A percentile compares a stretch with the other conserved stretches of the same genome.
Evolutionary conservation across 2,888 invertebrate species (phyloP).

Genomic region (Caenorhabditis sp.): DNA sequence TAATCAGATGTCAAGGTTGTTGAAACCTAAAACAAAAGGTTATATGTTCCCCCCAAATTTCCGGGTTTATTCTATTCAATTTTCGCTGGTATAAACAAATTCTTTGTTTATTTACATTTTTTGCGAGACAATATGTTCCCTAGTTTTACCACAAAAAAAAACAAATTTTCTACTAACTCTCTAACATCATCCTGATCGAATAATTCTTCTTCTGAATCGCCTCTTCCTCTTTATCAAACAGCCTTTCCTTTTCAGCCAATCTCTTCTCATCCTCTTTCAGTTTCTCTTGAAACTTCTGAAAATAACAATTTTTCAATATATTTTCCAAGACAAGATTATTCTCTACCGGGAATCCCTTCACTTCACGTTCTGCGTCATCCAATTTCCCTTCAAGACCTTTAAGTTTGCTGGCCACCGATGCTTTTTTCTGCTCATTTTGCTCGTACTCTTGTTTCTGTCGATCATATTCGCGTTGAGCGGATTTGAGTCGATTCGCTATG

Average conservation of each 20-base stretch:
- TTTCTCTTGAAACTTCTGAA: not conserved
- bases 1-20: too few relatives aligned
- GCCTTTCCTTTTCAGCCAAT: not conserved
- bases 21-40: too few relatives aligned
- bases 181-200: not conserved
- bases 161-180: slow-evolving; percentile 5
- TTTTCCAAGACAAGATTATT: not conserved
- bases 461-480: too few relatives aligned
- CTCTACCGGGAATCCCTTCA: not conserved
- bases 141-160: too few relatives aligned
- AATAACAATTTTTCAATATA: too few relatives aligned
- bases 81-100: not conserved
- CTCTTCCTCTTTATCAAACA: not conserved
- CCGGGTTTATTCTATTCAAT: too few relatives aligned
- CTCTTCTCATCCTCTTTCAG: not conserved
- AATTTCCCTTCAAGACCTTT: slow-evolving; percentile 5
- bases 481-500: not conserved
- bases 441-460: too few relatives aligned
- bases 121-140: too few relatives aligned
- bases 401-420: not conserved
- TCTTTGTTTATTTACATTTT: not conserved
- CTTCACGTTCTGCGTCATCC: slow-evolving; percentile 6
- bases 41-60: too few relatives aligned
- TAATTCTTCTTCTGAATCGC: slow-evolving; percentile 2
- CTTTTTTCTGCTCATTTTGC: slow-evolving; percentile 1